These are phyloP conservation scores for Triplophysa siluroides DNA, from an alignment of 2,113 vertebrate genomes.

Conservation along the genomic window DNA sequence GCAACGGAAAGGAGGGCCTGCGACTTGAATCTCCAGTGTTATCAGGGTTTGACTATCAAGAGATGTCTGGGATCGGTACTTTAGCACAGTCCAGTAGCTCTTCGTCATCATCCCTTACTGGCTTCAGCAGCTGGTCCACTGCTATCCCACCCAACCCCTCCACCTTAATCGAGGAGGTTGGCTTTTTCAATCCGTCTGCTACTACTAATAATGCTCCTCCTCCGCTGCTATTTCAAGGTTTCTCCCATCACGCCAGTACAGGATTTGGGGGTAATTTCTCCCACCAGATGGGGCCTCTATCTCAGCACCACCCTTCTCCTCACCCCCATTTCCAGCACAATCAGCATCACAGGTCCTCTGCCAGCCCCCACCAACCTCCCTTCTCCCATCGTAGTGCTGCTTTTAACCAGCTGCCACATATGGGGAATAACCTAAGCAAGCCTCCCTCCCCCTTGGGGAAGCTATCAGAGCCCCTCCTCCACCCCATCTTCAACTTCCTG, in stretches of 20 bases:
- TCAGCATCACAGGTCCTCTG: slow-evolving; percentile 82
- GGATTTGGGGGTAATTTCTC: slow-evolving; percentile 97
- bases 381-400: slow-evolving; percentile 94
- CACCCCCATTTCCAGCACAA: slow-evolving; percentile 95
- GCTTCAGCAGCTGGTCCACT: slow-evolving; percentile 98
- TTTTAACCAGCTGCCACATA: slow-evolving; percentile 95
- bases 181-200: slow-evolving; percentile 92
- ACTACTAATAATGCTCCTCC: slow-evolving; percentile 88
- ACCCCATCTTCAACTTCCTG: slow-evolving; percentile 94
- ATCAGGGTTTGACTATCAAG: slow-evolving; percentile 95
- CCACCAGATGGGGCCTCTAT: slow-evolving; percentile 93
- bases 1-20: slow-evolving; percentile 89
- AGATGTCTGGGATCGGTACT: slow-evolving; percentile 88
- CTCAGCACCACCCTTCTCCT: slow-evolving; percentile 93
- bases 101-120: slow-evolving; percentile 91
- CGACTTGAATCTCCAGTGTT: slow-evolving; percentile 93
- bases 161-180: slow-evolving; percentile 93
- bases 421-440: slow-evolving; percentile 93
- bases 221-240: slow-evolving; percentile 96
- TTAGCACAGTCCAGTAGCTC: slow-evolving; percentile 88
- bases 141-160: slow-evolving; percentile 93
- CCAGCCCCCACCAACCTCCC: slow-evolving; percentile 91
- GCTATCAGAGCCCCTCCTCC: slow-evolving; percentile 94
- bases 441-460: slow-evolving; percentile 96
- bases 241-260: slow-evolving; percentile 93